phyloP scores from a whole-genome alignment of 1,140 invertebrate species.

The Araneus ventricosus region DNA sequence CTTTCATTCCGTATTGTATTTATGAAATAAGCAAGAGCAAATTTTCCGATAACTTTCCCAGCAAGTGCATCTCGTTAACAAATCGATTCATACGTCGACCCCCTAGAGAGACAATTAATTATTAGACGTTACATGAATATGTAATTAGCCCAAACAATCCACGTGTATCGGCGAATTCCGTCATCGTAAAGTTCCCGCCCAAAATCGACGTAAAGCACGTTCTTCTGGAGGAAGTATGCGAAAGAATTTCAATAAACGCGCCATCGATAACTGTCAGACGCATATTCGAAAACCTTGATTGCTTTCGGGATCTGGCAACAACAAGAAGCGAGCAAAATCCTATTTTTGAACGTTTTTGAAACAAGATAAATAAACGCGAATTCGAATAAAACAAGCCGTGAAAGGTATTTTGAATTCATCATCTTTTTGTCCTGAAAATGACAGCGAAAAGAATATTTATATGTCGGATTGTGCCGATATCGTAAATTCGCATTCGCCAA shows the following conservation, averaged over 20 bases:
- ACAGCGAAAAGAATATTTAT: not conserved
- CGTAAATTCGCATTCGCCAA: not conserved
- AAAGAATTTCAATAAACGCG: conserved; percentile 6
- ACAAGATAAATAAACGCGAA: conserved; percentile 4
- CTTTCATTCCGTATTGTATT: not conserved
- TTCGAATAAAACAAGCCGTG: not conserved
- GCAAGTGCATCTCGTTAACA: not conserved
- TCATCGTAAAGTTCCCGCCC: not conserved
- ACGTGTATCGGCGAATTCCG: not conserved
- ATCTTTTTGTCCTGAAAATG: not conserved
- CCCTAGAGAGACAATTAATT: conserved; percentile 1
- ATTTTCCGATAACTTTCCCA: not conserved
- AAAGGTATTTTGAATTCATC: not conserved
- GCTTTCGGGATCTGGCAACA: not conserved
- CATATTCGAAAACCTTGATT: not conserved
- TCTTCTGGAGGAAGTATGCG: not conserved
- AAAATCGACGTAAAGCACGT: not conserved
- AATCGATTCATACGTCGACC: not conserved
- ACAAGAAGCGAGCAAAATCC: not conserved
- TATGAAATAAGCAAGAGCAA: not conserved
- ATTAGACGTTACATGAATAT: not conserved
- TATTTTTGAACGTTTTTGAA: not conserved
- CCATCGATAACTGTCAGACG: not conserved
- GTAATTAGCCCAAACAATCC: not conserved
- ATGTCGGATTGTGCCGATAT: not conserved